phyloP scores from a whole-genome alignment of 2,113 vertebrate genomes.

The Arizona elegans region DNA sequence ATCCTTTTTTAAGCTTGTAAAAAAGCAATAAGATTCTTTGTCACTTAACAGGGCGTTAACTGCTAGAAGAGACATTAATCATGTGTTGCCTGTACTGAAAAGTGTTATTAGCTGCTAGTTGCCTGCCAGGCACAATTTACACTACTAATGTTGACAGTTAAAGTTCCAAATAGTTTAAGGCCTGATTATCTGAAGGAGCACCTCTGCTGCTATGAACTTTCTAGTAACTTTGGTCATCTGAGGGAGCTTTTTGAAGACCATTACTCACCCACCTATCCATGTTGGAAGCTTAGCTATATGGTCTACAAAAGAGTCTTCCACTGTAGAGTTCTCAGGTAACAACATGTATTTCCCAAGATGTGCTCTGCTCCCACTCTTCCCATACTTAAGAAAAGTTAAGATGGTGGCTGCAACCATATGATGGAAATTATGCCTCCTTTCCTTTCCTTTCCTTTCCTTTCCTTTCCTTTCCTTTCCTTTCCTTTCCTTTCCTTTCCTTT shows the following conservation, averaged over 20 bases:
- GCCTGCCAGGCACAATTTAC: neutral
- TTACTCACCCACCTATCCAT: neutral
- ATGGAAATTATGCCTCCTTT: neutral
- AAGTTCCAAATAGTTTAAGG: neutral
- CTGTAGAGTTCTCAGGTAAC: neutral
- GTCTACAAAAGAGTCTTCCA: neutral
- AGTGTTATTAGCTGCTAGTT: neutral
- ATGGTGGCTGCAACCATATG: neutral
- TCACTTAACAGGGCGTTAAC: neutral
- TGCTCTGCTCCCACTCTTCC: neutral
- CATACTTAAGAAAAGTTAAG: neutral
- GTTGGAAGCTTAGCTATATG: neutral
- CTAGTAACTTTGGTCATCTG: neutral
- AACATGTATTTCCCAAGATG: neutral
- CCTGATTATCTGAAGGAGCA: neutral
- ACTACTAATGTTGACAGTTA: neutral
- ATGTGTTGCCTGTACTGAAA: neutral
- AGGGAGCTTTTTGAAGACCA: neutral
- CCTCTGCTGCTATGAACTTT: neutral
- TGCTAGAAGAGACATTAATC: neutral
- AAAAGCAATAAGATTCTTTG: neutral
- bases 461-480: too few species aligned
- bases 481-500: too few species aligned
- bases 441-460: neutral
- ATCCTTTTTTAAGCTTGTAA: neutral